Percentiles rank a stretch among this genome's conserved stretches.
Evolutionary conservation across 2,888 invertebrate species (phyloP).

Genomic region (Nomada lathburiana): DNA sequence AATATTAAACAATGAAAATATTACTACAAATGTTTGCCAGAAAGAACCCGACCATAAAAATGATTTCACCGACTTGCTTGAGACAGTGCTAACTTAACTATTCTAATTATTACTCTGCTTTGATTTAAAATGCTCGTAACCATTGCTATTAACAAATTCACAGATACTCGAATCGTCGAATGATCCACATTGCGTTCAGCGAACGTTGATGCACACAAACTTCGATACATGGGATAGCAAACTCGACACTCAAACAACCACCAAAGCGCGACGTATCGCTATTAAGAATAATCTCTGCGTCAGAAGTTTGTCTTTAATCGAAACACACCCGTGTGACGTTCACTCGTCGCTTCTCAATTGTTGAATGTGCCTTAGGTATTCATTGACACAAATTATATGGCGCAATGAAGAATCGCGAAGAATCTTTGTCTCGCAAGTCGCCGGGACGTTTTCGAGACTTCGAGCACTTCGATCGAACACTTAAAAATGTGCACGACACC

Average conservation of each 20-base stretch:
- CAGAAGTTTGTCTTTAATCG: background rate
- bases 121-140: background rate
- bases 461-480: no score
- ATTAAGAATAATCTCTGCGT: background rate
- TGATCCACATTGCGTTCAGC: constrained; percentile 11
- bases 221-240: constrained; percentile 22
- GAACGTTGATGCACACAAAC: constrained; percentile 36
- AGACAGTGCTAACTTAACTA: no score
- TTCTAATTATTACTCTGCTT: no score
- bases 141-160: no score
- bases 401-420: background rate
- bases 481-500: background rate
- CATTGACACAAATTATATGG: background rate
- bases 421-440: background rate
- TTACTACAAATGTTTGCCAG: no score
- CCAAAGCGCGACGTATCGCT: constrained; percentile 22
- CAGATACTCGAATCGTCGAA: background rate
- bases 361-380: background rate
- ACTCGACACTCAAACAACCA: constrained; percentile 45
- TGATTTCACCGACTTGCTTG: no score
- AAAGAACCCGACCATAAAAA: no score
- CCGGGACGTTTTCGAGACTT: background rate
- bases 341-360: background rate
- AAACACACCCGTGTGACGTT: background rate
- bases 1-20: no score